Conservation (phyloP, 2,888 invertebrate genomes). For the Myopa tessellatipennis region DNA sequence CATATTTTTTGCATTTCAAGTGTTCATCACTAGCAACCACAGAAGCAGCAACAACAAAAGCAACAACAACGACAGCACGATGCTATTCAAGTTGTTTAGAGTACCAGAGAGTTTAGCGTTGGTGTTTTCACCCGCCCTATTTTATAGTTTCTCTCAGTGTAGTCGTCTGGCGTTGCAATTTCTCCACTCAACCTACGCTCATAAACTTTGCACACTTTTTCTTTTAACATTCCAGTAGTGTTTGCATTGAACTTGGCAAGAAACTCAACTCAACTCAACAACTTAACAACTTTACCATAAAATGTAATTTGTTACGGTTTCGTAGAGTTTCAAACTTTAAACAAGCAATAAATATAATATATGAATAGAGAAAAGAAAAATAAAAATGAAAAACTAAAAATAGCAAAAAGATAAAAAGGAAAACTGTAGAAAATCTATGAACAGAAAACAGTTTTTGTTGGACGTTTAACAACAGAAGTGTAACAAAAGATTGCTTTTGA, state of each 20-base stretch:
- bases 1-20: too few relatives aligned
- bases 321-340: conserved; percentile 1
- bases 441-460: too few relatives aligned
- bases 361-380: neutral
- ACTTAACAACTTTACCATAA: neutral
- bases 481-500: too few relatives aligned
- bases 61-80: too few relatives aligned
- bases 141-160: neutral
- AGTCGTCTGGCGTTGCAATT: neutral
- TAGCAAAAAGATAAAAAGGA: too few relatives aligned
- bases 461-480: too few relatives aligned
- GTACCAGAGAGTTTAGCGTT: too few relatives aligned
- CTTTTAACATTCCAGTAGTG: conserved; percentile 15
- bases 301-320: conserved; percentile 9
- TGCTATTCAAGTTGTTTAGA: too few relatives aligned
- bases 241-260: conserved; percentile 24
- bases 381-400: neutral
- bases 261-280: neutral
- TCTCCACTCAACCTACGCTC: conserved; percentile 4
- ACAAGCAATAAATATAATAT: neutral
- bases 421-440: too few relatives aligned
- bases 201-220: conserved; percentile 8
- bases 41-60: too few relatives aligned
- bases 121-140: too few relatives aligned
- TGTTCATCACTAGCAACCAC: too few relatives aligned